Percentiles rank a stretch among this genome's conserved stretches.
phyloP scores from a whole-genome alignment of 1,140 invertebrate genomes.

The Monochamus saltuarius region DNA sequence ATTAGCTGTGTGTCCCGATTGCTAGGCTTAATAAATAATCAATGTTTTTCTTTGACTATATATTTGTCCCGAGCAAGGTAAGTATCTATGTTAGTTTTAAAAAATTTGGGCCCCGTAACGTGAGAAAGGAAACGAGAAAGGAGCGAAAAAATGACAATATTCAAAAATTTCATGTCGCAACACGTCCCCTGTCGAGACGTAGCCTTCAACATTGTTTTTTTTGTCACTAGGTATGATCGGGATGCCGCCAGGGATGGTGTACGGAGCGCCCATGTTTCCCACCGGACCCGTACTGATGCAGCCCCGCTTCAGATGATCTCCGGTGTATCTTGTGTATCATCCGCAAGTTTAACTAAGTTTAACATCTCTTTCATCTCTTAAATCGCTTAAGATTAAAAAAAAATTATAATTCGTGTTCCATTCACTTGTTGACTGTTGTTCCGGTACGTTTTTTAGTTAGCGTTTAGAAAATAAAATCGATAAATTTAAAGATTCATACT shows the following conservation, averaged over 20 bases:
- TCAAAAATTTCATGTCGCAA: constrained; percentile 21
- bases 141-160: constrained; percentile 38
- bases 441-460: constrained; percentile 8
- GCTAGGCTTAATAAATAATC: constrained; percentile 28
- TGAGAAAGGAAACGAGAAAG: background rate
- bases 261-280: constrained; percentile 65
- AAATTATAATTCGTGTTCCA: background rate
- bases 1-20: constrained; percentile 32
- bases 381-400: constrained; percentile 8
- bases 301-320: constrained; percentile 78
- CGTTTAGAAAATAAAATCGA: constrained; percentile 14
- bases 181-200: background rate
- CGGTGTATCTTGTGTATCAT: constrained; percentile 52
- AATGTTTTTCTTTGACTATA: constrained; percentile 22
- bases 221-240: constrained; percentile 66
- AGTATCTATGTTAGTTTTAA: constrained; percentile 24
- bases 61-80: constrained; percentile 24
- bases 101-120: constrained; percentile 1
- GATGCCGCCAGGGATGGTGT: constrained; percentile 67
- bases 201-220: constrained; percentile 14
- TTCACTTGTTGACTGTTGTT: background rate
- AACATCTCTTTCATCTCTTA: constrained; percentile 19
- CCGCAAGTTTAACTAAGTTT: constrained; percentile 45
- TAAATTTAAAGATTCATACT: background rate
- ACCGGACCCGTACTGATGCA: constrained; percentile 69